These are phyloP conservation scores for Athripsodes cinereus DNA, from an alignment of 2,888 invertebrate genomes.

Conservation along the genomic window DNA sequence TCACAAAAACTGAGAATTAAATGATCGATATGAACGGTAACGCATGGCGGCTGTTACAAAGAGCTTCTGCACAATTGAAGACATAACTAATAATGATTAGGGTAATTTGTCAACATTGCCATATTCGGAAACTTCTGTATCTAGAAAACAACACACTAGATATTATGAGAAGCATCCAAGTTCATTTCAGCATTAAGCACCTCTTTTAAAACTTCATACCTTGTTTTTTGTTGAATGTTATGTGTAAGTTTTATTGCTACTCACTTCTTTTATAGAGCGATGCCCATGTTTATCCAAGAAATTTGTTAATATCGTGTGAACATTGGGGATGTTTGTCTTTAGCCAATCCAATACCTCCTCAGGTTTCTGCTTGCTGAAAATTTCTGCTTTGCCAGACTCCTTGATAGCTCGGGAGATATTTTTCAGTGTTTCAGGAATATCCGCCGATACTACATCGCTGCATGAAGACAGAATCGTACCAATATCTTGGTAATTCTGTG, in stretches of 20 bases:
- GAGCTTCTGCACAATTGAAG: too few relatives aligned
- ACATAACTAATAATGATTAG: too few relatives aligned
- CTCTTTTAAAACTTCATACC: too few relatives aligned
- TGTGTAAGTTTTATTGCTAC: not conserved
- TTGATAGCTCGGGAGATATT: constrained; percentile 43
- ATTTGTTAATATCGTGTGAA: constrained; percentile 43
- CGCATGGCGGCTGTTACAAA: too few relatives aligned
- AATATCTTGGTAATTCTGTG: constrained; percentile 64
- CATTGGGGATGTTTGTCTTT: constrained; percentile 42
- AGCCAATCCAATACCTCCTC: constrained; percentile 55
- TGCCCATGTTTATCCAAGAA: constrained; percentile 69
- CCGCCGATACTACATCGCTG: constrained; percentile 65
- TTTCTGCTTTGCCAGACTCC: constrained; percentile 39
- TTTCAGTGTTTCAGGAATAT: constrained; percentile 56
- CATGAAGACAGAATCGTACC: constrained; percentile 62
- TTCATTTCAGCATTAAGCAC: too few relatives aligned
- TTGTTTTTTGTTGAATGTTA: constrained; percentile 4
- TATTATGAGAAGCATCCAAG: too few relatives aligned
- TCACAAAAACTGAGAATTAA: too few relatives aligned
- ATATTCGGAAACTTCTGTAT: too few relatives aligned
- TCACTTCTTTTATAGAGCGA: constrained; percentile 59
- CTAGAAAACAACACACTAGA: too few relatives aligned
- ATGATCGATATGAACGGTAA: too few relatives aligned
- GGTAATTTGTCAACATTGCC: too few relatives aligned
- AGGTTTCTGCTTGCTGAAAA: constrained; percentile 46